Base-by-base conservation (phyloP, 2,113 vertebrate species). In the Halichoeres trimaculatus region DNA sequence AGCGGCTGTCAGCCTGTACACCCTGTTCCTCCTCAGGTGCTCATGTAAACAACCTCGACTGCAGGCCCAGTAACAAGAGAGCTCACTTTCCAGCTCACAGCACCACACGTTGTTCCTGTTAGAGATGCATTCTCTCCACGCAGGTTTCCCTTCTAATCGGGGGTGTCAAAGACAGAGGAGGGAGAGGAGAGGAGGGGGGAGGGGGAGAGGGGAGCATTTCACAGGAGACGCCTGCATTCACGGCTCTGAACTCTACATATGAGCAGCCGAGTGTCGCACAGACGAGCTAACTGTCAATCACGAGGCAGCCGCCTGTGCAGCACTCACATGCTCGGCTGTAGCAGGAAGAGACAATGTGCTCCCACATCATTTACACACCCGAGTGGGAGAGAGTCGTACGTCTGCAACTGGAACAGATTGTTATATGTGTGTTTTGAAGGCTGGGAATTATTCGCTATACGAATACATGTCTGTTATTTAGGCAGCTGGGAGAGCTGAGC, bases 11-110 rank as follows among this genome's bases (percentile, higher is more conserved):
- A 85, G 77, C 54, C 67, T 69, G 52, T 69, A 72, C 67, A 65
- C 55, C 38, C 62, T 79, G 72, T 80, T 86, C 84, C 80, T 85
- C 45, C 78, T 87, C 76, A 80, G 86, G 78, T 87, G 73, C 54
- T 80, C 85, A 74, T 87, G 85, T 90, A 85, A 88, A 88, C 86
- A 88, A 62, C 56, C 80, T 78, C 63, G 9, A 17, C 83, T 74
- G 72, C 77, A 45, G 73, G 66, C 55, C 41, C 83, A 6, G 67
- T 74, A 90, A 90, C 89, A 90, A 87, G 80, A 84, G 82, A 78
- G 85, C 78, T 90, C 78, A 84, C 85, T 87, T 85, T 89, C 86
- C 85, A 87, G 43, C 85, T 88, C 80, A 78, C 75, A 80, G 88
- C 85, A 67, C 80, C 77, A 41, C 75, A 74, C 50, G 30, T 19